These are phyloP conservation scores for Poeciliopsis presidionis DNA, from an alignment of 2,797 vertebrate species.

Conservation along the genomic window DNA sequence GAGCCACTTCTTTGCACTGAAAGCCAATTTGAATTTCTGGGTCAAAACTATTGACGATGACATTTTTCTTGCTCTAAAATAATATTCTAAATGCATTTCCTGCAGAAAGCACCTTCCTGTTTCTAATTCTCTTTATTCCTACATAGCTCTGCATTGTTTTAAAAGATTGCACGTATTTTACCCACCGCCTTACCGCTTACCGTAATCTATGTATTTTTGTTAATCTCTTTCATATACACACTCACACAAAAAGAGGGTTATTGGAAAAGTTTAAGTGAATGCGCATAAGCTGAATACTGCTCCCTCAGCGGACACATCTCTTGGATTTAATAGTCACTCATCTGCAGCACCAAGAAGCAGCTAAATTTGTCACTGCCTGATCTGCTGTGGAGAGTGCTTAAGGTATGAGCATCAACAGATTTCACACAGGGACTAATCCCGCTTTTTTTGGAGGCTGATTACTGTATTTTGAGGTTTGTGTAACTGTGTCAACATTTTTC, in stretches of 20 bases:
- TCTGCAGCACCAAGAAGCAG: slow-evolving; percentile 53
- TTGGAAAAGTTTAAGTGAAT: slow-evolving; percentile 48
- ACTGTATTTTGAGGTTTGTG: slow-evolving; percentile 19
- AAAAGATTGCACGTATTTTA: slow-evolving; percentile 38
- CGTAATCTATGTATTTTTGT: slow-evolving; percentile 40
- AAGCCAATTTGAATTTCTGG: background rate
- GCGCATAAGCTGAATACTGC: slow-evolving; percentile 50
- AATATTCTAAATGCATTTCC: slow-evolving; percentile 13
- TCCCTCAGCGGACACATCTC: slow-evolving; percentile 56
- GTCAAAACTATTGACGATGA: background rate
- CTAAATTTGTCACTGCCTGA: slow-evolving; percentile 54
- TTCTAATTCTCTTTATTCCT: slow-evolving; percentile 28
- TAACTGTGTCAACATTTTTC: slow-evolving; percentile 6
- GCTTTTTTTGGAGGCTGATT: slow-evolving; percentile 14
- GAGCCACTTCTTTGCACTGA: background rate
- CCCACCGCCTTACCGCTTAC: slow-evolving; percentile 24
- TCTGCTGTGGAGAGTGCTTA: slow-evolving; percentile 44
- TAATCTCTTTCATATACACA: slow-evolving; percentile 13
- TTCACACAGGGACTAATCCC: slow-evolving; percentile 44
- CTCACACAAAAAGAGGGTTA: slow-evolving; percentile 32
- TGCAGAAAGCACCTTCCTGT: slow-evolving; percentile 9
- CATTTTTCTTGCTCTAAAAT: background rate
- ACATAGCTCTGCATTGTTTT: slow-evolving; percentile 43
- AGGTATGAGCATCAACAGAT: slow-evolving; percentile 45
- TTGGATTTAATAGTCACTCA: slow-evolving; percentile 60